Conservation (phyloP, 2,888 invertebrate genomes). For the Barypeithes pellucidus region DNA sequence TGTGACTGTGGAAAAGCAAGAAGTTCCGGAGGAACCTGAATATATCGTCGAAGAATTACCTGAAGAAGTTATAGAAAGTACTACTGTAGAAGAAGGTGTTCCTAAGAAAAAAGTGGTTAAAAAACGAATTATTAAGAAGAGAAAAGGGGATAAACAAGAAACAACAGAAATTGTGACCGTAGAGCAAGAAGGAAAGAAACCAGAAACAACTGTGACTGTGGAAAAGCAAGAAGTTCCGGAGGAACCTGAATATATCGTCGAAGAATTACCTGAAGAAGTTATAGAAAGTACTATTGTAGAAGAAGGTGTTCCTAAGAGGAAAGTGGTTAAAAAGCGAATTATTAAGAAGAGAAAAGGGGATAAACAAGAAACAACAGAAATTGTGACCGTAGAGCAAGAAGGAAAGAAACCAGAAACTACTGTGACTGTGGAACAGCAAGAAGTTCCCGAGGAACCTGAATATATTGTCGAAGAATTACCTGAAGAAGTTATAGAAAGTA, state of each 20-base stretch:
- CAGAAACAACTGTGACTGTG: constrained; percentile 42
- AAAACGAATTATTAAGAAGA: constrained; percentile 67
- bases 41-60: too few relatives aligned
- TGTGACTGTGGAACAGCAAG: constrained; percentile 39
- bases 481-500: constrained; percentile 54
- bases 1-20: too few relatives aligned
- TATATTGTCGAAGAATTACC: constrained; percentile 53
- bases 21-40: too few relatives aligned
- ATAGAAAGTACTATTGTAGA: constrained; percentile 58
- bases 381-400: constrained; percentile 68
- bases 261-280: constrained; percentile 60
- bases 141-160: constrained; percentile 68
- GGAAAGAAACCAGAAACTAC: constrained; percentile 67
- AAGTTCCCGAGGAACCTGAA: constrained; percentile 24
- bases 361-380: constrained; percentile 63
- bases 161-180: constrained; percentile 65
- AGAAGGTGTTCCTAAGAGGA: too few relatives aligned
- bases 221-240: too few relatives aligned
- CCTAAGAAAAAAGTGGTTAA: constrained; percentile 64
- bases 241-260: constrained; percentile 32
- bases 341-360: too few relatives aligned
- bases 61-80: constrained; percentile 57
- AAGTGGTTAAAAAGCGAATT: constrained; percentile 62
- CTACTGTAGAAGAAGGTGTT: constrained; percentile 55
- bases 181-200: constrained; percentile 54